Evolutionary conservation across 1,140 invertebrate genomes (phyloP), one percentile per base, ranked within the genome.

Genomic region (Colletes latitarsis): DNA sequence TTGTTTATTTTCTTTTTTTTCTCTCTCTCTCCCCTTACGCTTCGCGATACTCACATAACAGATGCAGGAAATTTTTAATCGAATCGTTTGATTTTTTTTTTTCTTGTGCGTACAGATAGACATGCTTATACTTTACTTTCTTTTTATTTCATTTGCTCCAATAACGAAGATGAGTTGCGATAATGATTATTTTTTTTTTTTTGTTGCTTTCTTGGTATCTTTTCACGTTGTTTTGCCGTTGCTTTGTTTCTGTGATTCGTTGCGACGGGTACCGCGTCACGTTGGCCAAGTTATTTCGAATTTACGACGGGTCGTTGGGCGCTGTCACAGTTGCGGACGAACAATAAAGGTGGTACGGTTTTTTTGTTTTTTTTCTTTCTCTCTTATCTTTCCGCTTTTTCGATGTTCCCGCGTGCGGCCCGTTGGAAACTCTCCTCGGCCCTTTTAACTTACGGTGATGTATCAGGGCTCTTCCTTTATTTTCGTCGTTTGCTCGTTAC

Each of bases 251-350:
- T 6, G 66, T 53, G 10, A 1, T 85, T 84, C 77, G 84, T 87
- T 81, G 68, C 68, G 76, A 85, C 57, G 71, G 75, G 66, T 86
- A 86, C 80, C 69, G 85, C 74, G 41, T 78, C 57, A 81, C 84
- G 74, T 86, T 87, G 57, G 85, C 66, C 71, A 75, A 84, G 72
- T 30, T 57, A 49, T 63, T 73, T 82, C 19, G 77, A 86, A 84
- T 87, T 87, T 87, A 70, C 79, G 78, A 84, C 86, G 86, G 86
- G 82, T 87, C 85, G 82, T 87, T 62, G 39, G 55, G 6, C 55
- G 52, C 53, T 70, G 55, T 85, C 53, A 52, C 62, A n/a, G 30
- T n/a, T 15, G 0, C 43, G 46, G 49, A 21, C 63, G n/a, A 76
- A 72, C 67, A 71, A 19, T 15, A 43, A 30, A 52, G 52, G 17